Conservation (phyloP, 2,797 vertebrate genomes). For the Syndactyla subalaris region DNA sequence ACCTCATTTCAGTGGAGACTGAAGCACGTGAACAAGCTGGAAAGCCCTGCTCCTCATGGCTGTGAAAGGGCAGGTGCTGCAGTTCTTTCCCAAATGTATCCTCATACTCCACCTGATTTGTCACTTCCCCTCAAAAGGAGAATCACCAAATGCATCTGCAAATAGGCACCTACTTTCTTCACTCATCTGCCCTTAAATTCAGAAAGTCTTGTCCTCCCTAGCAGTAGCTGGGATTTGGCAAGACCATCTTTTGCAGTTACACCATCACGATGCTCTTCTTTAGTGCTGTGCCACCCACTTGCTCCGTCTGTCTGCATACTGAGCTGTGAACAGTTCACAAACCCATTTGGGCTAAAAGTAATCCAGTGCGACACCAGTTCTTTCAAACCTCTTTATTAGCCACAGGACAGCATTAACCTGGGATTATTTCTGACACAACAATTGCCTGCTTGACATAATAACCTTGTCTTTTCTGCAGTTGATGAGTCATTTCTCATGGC, state of each 20-base stretch:
- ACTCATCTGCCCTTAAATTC: background rate
- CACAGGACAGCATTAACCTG: background rate
- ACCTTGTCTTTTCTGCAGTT: background rate
- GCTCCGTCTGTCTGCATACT: accelerated
- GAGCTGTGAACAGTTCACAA: background rate
- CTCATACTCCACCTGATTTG: background rate
- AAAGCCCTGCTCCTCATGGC: accelerated
- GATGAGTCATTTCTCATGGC: background rate
- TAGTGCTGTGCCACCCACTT: accelerated
- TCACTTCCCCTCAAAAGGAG: background rate
- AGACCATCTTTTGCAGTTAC: background rate
- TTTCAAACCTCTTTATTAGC: background rate
- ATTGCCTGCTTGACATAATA: background rate
- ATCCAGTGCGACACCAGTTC: background rate
- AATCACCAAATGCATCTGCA: background rate
- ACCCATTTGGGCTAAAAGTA: background rate
- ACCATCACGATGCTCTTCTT: background rate
- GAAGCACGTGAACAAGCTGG: accelerated
- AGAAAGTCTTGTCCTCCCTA: no score
- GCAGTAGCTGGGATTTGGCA: background rate
- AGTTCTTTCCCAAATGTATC: background rate
- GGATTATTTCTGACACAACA: accelerated
- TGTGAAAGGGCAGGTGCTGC: background rate
- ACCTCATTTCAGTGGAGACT: accelerated
- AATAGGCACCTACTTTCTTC: background rate